A percentile compares a stretch with the other conserved stretches of the same genome.
Conservation (phyloP, 2,888 invertebrate species). For the Heliconius ethilla region DNA sequence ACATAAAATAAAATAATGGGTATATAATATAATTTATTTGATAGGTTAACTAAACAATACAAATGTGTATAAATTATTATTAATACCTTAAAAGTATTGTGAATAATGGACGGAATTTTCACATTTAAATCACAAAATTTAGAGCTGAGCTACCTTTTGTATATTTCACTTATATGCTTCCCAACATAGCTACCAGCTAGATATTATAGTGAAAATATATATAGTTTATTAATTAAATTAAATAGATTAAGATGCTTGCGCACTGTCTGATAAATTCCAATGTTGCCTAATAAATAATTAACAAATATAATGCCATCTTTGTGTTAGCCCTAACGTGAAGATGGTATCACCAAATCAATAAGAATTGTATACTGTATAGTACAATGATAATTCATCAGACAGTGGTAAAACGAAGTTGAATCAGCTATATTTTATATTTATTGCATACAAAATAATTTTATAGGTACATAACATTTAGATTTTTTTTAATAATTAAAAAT, state of each 20-base stretch:
- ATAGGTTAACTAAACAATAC: constrained; percentile 30
- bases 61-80: constrained; percentile 33
- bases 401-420: background rate
- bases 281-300: background rate
- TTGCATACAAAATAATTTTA: background rate
- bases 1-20: background rate
- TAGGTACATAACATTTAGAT: background rate
- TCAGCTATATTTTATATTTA: background rate
- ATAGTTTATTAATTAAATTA: background rate
- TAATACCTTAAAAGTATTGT: constrained; percentile 40
- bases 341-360: background rate
- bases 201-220: background rate
- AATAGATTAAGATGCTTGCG: background rate
- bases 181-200: background rate
- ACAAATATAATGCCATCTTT: background rate
- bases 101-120: constrained; percentile 51
- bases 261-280: constrained; percentile 1
- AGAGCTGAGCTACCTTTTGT: constrained; percentile 32
- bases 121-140: constrained; percentile 41
- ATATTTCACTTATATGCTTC: constrained; percentile 8
- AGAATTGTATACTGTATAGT: background rate
- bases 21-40: constrained; percentile 14
- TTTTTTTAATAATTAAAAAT: background rate
- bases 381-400: background rate
- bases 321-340: background rate